Conservation (phyloP, 1,140 invertebrate genomes). For the Formica selysi region DNA sequence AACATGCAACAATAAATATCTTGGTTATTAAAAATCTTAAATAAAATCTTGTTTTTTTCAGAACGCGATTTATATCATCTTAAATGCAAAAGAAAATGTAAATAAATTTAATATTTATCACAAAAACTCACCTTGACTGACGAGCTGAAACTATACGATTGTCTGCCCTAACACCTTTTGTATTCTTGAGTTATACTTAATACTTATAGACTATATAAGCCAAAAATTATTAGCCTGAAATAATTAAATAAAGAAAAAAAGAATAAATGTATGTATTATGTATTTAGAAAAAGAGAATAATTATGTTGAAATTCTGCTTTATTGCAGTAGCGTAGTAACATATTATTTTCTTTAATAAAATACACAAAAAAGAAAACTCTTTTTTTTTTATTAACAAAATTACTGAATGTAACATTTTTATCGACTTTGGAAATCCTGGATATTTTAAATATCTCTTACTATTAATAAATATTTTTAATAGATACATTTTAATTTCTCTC, state of each 20-base stretch:
- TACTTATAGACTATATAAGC: background rate
- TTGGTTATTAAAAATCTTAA: too few species aligned
- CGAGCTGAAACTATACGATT: slow-evolving; percentile 23
- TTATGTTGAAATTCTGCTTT: background rate
- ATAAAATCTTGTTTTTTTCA: too few species aligned
- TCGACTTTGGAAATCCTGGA: background rate
- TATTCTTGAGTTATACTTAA: slow-evolving; percentile 50
- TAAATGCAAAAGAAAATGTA: background rate
- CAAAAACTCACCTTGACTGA: slow-evolving; percentile 14
- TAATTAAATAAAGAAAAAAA: slow-evolving; percentile 9
- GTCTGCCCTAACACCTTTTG: background rate
- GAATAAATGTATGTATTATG: background rate
- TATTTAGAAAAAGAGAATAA: background rate
- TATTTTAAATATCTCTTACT: slow-evolving; percentile 10
- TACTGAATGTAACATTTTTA: background rate
- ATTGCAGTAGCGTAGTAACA: background rate
- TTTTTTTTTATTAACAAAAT: background rate
- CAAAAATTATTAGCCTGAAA: slow-evolving; percentile 17
- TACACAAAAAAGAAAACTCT: background rate
- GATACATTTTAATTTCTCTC: background rate
- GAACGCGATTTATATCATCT: background rate
- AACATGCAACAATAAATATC: too few species aligned
- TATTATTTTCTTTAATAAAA: background rate
- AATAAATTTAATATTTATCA: background rate
- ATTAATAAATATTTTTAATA: background rate